phyloP scores from a whole-genome alignment of 1,140 invertebrate species.

The Neodiprion lecontei region DNA sequence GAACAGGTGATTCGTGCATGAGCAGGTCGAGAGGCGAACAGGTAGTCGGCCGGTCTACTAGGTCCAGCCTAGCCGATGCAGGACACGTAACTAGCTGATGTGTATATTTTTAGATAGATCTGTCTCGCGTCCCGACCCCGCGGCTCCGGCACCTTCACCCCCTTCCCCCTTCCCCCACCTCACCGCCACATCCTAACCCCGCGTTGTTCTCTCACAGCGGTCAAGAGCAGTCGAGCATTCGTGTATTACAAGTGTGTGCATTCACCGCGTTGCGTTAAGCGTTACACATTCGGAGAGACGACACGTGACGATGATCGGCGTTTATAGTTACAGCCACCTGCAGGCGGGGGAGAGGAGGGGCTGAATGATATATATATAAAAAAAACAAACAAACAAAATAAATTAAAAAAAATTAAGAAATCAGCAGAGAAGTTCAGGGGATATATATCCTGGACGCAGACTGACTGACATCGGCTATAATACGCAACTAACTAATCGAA shows the following conservation, averaged over 20 bases:
- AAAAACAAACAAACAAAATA: not conserved
- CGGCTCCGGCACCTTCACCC: too few relatives aligned
- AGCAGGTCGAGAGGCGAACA: not conserved
- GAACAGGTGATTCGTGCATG: not conserved
- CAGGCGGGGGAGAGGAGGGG: conserved; percentile 16
- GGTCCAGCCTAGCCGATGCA: not conserved
- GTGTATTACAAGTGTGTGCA: not conserved
- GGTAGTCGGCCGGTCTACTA: not conserved
- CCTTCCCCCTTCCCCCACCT: too few relatives aligned
- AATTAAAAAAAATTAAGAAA: not conserved
- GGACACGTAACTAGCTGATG: too few relatives aligned
- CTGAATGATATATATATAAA: not conserved
- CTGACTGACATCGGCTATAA: too few relatives aligned
- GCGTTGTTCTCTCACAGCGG: not conserved
- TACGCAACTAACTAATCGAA: too few relatives aligned
- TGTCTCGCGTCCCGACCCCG: not conserved
- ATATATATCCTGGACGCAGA: too few relatives aligned
- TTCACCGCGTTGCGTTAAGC: too few relatives aligned
- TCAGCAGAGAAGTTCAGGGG: too few relatives aligned
- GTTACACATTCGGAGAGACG: too few relatives aligned
- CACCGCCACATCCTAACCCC: too few relatives aligned
- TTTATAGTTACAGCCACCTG: too few relatives aligned
- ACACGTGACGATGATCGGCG: too few relatives aligned
- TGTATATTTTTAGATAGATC: conserved; percentile 1
- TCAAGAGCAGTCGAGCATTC: not conserved